phyloP scores from a whole-genome alignment of 1,140 invertebrate genomes.

The Cherax quadricarinatus region DNA sequence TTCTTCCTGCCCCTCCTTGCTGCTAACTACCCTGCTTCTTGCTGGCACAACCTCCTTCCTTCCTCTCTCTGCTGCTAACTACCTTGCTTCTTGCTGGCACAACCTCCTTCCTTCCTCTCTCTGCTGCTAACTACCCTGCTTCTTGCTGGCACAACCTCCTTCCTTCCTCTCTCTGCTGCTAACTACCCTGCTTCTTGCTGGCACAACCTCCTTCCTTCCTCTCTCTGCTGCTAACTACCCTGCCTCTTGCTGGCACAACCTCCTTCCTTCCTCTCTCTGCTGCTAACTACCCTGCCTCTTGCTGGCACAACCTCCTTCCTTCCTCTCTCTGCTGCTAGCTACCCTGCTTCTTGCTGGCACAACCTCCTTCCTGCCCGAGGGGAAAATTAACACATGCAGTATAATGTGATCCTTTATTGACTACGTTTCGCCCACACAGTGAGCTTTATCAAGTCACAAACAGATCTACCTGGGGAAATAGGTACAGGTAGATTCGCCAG shows the following conservation, averaged over 20 bases:
- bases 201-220: conserved; percentile 12
- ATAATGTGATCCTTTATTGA: no score
- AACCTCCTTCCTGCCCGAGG: not conserved
- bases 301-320: not conserved
- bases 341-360: not conserved
- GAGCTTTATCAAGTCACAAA: no score
- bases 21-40: not conserved
- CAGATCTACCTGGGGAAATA: no score
- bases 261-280: no score
- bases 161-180: not conserved
- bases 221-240: no score
- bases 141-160: not conserved
- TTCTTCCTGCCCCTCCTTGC: no score
- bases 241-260: not conserved
- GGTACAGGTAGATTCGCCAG: no score
- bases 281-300: not conserved
- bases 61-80: not conserved
- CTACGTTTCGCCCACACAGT: no score
- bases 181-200: not conserved
- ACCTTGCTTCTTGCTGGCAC: not conserved
- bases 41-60: not conserved
- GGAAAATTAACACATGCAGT: no score
- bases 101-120: not conserved
- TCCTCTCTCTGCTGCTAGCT: no score
- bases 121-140: not conserved